phyloP scores from a whole-genome alignment of 2,888 invertebrate species.

The Ornithoptera alexandrae region DNA sequence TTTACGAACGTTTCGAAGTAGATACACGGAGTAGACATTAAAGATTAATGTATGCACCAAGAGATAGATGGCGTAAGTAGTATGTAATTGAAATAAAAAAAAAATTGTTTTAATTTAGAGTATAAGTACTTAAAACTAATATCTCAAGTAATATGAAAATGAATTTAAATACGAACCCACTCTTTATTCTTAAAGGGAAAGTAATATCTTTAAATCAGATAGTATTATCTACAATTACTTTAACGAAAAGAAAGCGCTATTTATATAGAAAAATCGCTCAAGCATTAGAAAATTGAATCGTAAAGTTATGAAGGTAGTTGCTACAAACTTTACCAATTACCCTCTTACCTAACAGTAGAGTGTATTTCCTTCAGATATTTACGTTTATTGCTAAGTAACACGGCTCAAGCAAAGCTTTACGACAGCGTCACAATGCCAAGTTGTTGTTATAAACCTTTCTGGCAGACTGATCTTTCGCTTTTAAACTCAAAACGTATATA shows the following conservation, averaged over 20 bases:
- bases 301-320: conserved; percentile 32
- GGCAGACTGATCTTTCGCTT: conserved; percentile 12
- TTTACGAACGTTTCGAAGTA: too few species aligned
- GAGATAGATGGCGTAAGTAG: too few species aligned
- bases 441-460: conserved; percentile 26
- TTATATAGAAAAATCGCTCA: conserved; percentile 12
- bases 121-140: too few species aligned
- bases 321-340: conserved; percentile 38
- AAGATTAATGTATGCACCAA: too few species aligned
- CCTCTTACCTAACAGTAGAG: conserved; percentile 26
- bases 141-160: too few species aligned
- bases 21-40: too few species aligned
- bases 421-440: conserved; percentile 25
- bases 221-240: background rate
- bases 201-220: background rate
- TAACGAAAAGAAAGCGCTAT: background rate
- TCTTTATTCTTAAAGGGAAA: too few species aligned
- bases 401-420: conserved; percentile 28
- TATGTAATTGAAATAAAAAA: too few species aligned
- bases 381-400: conserved; percentile 36
- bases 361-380: conserved; percentile 35
- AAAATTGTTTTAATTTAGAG: too few species aligned
- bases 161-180: too few species aligned
- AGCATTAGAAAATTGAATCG: conserved; percentile 27
- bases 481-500: conserved; percentile 8